These are phyloP conservation scores for Podargus strigoides DNA, from an alignment of 2,797 vertebrate species.

Conservation along the genomic window DNA sequence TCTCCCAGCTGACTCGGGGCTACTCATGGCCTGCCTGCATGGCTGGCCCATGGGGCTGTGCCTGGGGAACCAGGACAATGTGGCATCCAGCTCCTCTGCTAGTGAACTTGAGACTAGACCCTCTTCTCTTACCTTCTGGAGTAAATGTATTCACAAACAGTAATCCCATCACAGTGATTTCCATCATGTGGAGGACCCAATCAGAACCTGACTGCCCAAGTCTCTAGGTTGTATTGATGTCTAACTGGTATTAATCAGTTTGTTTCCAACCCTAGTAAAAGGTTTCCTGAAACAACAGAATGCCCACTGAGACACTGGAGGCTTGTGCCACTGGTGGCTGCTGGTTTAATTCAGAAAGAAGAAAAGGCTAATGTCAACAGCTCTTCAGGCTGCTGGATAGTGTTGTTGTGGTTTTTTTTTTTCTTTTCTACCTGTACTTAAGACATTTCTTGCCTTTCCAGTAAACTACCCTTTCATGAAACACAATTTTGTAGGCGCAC, in stretches of 20 bases:
- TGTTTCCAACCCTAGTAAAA: neutral
- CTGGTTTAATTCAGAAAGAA: neutral
- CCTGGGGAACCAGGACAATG: no score
- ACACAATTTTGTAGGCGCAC: neutral
- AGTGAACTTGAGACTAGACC: neutral
- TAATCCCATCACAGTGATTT: neutral
- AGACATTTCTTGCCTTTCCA: neutral
- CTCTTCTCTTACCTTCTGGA: neutral
- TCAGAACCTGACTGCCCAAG: neutral
- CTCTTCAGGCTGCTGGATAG: neutral
- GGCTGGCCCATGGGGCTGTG: no score
- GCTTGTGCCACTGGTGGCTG: neutral
- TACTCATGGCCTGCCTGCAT: no score
- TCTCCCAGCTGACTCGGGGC: no score
- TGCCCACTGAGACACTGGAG: neutral
- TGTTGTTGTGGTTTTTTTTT: neutral
- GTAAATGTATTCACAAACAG: neutral
- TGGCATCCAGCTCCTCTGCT: no score
- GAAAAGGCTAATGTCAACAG: neutral
- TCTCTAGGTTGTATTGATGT: neutral
- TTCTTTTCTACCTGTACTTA: neutral
- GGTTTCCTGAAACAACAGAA: neutral
- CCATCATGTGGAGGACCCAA: neutral
- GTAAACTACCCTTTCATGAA: neutral
- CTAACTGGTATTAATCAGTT: neutral